Evolutionary conservation across 2,888 invertebrate species (phyloP).

Genomic region (Toxonevra muliebris): DNA sequence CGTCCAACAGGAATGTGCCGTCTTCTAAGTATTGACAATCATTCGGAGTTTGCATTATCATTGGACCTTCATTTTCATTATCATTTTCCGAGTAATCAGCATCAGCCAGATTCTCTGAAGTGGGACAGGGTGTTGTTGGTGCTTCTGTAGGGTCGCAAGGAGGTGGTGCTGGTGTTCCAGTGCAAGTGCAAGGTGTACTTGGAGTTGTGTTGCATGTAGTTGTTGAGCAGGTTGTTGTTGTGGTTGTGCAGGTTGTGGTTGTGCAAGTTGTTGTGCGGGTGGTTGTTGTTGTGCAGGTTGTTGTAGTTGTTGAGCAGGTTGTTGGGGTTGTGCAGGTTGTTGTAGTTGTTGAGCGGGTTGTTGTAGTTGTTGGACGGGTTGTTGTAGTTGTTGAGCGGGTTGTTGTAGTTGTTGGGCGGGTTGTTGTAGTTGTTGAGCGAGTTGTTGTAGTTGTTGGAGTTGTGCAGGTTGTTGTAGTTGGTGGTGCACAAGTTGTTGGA

Average conservation of each 20-base stretch:
- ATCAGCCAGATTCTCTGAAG: no score
- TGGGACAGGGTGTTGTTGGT: not conserved
- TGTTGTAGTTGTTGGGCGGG: not conserved
- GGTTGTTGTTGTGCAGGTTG: not conserved
- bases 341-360: not conserved
- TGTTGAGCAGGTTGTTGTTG: not conserved
- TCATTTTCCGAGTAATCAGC: not conserved
- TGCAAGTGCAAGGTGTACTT: not conserved
- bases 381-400: not conserved
- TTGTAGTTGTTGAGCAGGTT: not conserved
- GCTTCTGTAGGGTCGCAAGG: not conserved
- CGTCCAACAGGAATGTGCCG: slow-evolving; percentile 12
- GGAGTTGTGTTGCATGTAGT: not conserved
- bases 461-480: not conserved
- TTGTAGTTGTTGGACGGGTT: not conserved
- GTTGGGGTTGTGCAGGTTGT: not conserved
- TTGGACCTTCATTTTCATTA: not conserved
- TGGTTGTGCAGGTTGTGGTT: not conserved
- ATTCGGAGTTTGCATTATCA: not conserved
- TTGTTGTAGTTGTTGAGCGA: not conserved
- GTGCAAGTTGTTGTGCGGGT: not conserved
- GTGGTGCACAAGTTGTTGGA: not conserved
- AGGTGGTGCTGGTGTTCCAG: not conserved
- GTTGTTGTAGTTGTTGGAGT: not conserved
- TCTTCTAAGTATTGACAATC: slow-evolving; percentile 20